Base-by-base conservation (phyloP, 2,113 vertebrate species). In the Campylomormyrus tamandua region DNA sequence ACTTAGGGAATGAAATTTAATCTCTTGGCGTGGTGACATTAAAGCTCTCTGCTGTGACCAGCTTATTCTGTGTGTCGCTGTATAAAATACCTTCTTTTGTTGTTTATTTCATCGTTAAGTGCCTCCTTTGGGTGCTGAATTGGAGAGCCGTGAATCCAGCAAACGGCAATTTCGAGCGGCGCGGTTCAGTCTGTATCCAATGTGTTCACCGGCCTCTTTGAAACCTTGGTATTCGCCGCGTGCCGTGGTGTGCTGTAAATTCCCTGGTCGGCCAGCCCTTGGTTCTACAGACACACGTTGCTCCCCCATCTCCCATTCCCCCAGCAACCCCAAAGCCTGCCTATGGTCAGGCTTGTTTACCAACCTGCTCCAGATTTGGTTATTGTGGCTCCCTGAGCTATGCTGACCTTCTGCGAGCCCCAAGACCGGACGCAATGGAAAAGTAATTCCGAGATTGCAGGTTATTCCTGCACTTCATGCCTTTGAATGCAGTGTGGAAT, bases 291-390 rank as follows among this genome's bases (percentile, higher is more conserved):
- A 80, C 31, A 1, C 31, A 10, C 24, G 3, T 27, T 9, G 45
- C 5, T 74, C 45, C n/a, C 35, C 56, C 31, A 85, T 85, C 35
- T 31, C 5, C 50, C 21, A 56, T 48, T 31, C 39, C 10, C 21
- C 80, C 80, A 10, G 80, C 52, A 48, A 42, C 83, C 11, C 8
- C 21, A 19, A 35, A 13, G 13, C 13, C 4, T 21, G 24, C 31
- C 52, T 53, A 19, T 13, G 77, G 35, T 39, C 17, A 5, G 24
- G 53, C 74, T 90, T 53, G 52, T 86, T 89, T 58, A 89, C 58
- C 35, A 85, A 62, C 80, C 89, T 85, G 11, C 39, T 84, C 48
- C 6, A 58, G 89, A 89, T 85, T n/a, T n/a, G 77, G 74, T 80
- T 53, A 49, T 21, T 21, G 46, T 24, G 89, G 56, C 89, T 89